These are phyloP conservation scores for Agriopis leucophaearia DNA, from an alignment of 2,888 invertebrate species.

Conservation along the genomic window DNA sequence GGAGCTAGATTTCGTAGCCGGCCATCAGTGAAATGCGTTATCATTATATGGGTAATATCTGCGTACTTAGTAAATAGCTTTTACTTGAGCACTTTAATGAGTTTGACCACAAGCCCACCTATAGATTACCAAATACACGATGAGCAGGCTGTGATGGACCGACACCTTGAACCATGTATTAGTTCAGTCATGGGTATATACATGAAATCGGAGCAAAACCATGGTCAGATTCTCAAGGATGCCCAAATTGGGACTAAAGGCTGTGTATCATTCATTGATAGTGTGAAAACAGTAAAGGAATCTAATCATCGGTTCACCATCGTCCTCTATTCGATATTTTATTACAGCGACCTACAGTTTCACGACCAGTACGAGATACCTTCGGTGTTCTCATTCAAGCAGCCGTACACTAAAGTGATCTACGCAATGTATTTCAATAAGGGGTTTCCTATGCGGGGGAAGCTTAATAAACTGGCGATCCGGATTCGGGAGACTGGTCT, in stretches of 20 bases:
- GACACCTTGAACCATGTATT: constrained; percentile 60
- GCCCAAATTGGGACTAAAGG: constrained; percentile 20
- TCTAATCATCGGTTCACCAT: constrained; percentile 56
- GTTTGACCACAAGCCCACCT: constrained; percentile 49
- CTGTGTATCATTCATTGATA: constrained; percentile 48
- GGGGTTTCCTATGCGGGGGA: constrained; percentile 62
- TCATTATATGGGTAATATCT: constrained; percentile 64
- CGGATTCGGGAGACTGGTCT: constrained; percentile 63
- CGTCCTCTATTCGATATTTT: constrained; percentile 47
- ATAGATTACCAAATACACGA: constrained; percentile 43
- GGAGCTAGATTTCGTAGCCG: constrained; percentile 48
- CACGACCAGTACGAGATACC: constrained; percentile 53
- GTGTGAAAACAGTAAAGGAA: constrained; percentile 56
- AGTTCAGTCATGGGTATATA: constrained; percentile 50
- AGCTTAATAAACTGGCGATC: constrained; percentile 50
- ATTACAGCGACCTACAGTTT: constrained; percentile 54
- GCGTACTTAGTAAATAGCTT: constrained; percentile 53
- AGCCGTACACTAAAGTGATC: constrained; percentile 58
- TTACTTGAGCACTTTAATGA: constrained; percentile 52
- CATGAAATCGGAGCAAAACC: constrained; percentile 33
- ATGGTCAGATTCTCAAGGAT: constrained; percentile 4
- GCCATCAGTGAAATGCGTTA: constrained; percentile 44
- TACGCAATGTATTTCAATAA: constrained; percentile 67
- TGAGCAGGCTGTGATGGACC: constrained; percentile 44
- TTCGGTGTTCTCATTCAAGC: constrained; percentile 47